These are phyloP conservation scores for Cylas formicarius DNA, from an alignment of 1,140 invertebrate species.

Conservation along the genomic window DNA sequence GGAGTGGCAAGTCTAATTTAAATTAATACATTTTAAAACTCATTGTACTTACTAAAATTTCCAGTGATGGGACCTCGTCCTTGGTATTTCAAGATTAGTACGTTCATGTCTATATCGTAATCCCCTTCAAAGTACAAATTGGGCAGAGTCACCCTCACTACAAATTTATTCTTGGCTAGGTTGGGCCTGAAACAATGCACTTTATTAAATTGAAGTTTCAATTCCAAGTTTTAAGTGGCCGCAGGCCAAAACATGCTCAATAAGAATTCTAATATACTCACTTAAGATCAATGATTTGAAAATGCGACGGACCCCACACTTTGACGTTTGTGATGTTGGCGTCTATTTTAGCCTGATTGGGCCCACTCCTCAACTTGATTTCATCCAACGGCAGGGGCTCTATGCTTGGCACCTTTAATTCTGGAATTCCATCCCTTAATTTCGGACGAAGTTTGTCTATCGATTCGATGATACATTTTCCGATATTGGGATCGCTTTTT, in stretches of 20 bases:
- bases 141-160: slow-evolving; percentile 43
- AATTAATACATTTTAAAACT: too few relatives aligned
- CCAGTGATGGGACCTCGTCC: slow-evolving; percentile 58
- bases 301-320: slow-evolving; percentile 33
- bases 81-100: slow-evolving; percentile 53
- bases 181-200: slow-evolving; percentile 44
- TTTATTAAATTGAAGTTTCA: too few relatives aligned
- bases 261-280: too few relatives aligned
- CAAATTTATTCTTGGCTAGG: slow-evolving; percentile 44
- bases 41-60: slow-evolving; percentile 55
- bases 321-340: slow-evolving; percentile 37
- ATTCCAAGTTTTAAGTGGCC: too few relatives aligned
- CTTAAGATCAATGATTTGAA: slow-evolving; percentile 34
- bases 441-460: slow-evolving; percentile 53
- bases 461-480: slow-evolving; percentile 57
- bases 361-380: slow-evolving; percentile 33
- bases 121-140: slow-evolving; percentile 46
- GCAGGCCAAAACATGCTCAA: too few relatives aligned
- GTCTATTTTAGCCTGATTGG: slow-evolving; percentile 29
- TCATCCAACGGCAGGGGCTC: slow-evolving; percentile 57
- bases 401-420: slow-evolving; percentile 56
- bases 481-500: slow-evolving; percentile 53
- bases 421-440: slow-evolving; percentile 55
- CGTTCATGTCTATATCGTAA: slow-evolving; percentile 50
- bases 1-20: too few relatives aligned